Evolutionary conservation across 2,113 vertebrate genomes (phyloP).

Genomic region (Hippoglossus stenolepis): DNA sequence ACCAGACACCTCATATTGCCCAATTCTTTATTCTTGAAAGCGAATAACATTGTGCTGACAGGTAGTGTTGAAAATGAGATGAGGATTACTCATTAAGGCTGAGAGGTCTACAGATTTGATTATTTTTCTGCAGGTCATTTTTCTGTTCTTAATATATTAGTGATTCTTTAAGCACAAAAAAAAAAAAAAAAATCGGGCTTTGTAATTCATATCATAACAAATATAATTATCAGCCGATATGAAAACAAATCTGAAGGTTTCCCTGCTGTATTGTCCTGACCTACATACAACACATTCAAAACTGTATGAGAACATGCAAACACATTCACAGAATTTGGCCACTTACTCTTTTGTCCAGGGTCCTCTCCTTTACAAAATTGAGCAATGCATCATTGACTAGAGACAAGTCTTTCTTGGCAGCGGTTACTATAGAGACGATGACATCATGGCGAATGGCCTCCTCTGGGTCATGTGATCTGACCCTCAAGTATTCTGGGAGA

Average conservation of each 20-base stretch:
- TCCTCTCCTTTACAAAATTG: constrained; percentile 97
- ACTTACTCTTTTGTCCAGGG: constrained; percentile 94
- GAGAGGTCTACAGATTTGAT: no score
- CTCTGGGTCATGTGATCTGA: constrained; percentile 97
- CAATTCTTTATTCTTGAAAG: background rate
- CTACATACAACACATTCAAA: background rate
- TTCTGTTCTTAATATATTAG: no score
- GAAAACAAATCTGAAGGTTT: no score
- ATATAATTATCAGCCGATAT: no score
- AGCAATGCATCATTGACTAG: constrained; percentile 97
- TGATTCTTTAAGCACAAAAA: no score
- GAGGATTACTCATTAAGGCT: no score
- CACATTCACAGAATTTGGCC: background rate
- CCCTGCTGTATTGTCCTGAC: background rate
- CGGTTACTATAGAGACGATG: constrained; percentile 99
- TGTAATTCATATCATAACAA: no score
- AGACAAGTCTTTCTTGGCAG: constrained; percentile 97
- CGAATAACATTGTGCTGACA: background rate
- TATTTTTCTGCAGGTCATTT: no score
- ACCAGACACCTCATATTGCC: background rate
- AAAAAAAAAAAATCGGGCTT: no score
- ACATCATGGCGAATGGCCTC: constrained; percentile 99
- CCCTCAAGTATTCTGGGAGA: constrained; percentile 92
- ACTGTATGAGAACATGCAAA: background rate
- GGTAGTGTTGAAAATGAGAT: no score